Evolutionary conservation across 2,888 invertebrate genomes (phyloP).

Genomic region (Monopis laevigella): DNA sequence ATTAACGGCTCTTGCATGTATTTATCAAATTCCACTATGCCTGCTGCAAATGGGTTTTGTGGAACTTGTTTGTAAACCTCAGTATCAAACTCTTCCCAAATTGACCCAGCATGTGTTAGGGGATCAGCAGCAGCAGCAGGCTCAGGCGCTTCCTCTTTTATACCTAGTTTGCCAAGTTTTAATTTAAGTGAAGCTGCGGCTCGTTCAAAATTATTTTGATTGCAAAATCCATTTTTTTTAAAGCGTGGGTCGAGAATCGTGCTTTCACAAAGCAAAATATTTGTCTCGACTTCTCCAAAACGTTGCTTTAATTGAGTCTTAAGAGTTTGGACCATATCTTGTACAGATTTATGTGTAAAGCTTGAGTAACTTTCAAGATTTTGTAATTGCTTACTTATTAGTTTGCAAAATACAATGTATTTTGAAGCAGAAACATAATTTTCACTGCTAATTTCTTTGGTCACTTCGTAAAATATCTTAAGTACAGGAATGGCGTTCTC

Average conservation of each 20-base stretch:
- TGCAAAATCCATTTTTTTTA: constrained; percentile 11
- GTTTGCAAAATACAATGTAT: constrained; percentile 10
- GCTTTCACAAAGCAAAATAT: constrained; percentile 3
- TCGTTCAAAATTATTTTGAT: background rate
- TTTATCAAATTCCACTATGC: constrained; percentile 20
- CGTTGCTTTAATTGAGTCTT: background rate
- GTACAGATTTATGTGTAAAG: background rate
- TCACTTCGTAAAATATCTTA: constrained; percentile 16
- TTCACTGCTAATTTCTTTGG: constrained; percentile 13
- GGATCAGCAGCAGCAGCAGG: background rate
- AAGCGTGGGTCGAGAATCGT: constrained; percentile 13
- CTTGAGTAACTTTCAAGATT: background rate
- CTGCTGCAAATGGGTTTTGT: constrained; percentile 19
- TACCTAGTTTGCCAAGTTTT: background rate
- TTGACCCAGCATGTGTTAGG: background rate
- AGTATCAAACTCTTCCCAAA: constrained; percentile 6
- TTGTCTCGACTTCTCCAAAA: background rate
- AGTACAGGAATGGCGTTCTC: constrained; percentile 15
- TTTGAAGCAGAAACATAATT: constrained; percentile 14
- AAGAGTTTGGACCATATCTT: background rate
- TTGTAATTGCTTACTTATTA: background rate
- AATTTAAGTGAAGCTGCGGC: background rate
- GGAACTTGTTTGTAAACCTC: constrained; percentile 11
- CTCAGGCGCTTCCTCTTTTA: background rate
- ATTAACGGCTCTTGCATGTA: constrained; percentile 19